These are phyloP conservation scores for Irena cyanogastra DNA, from an alignment of 2,113 vertebrate genomes.

Conservation along the genomic window DNA sequence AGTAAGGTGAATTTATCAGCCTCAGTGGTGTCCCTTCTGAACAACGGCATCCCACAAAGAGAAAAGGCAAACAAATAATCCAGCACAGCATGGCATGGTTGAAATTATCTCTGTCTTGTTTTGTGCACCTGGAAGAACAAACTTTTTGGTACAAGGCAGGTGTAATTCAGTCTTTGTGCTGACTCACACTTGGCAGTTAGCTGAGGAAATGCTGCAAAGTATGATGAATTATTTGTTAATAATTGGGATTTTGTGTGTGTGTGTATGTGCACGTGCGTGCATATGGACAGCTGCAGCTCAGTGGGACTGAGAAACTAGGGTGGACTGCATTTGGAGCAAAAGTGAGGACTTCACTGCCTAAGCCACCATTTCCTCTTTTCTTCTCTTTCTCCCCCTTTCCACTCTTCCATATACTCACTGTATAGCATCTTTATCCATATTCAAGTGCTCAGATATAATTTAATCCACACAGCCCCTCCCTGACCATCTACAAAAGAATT, in stretches of 20 bases:
- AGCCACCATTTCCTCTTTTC: background rate
- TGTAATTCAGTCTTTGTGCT: constrained; percentile 19
- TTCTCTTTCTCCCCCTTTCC: background rate
- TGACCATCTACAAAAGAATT: constrained; percentile 34
- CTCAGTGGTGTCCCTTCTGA: background rate
- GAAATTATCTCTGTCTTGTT: background rate
- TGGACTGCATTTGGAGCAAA: background rate
- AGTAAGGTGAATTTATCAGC: background rate
- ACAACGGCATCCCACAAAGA: background rate
- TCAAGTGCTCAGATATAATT: constrained; percentile 28
- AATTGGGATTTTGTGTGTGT: background rate
- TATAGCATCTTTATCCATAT: background rate
- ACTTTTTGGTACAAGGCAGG: background rate
- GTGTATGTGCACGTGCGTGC: background rate
- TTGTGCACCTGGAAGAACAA: constrained; percentile 11
- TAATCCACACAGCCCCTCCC: background rate
- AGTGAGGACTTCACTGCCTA: constrained; percentile 11
- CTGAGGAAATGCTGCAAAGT: background rate
- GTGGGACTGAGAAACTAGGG: background rate
- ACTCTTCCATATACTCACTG: background rate
- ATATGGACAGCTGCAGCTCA: background rate
- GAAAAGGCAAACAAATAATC: background rate
- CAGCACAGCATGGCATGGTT: background rate
- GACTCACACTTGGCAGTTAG: background rate
- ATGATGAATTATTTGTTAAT: background rate